Conservation (phyloP, 2,888 invertebrate species). For the Sinelater perroti region DNA sequence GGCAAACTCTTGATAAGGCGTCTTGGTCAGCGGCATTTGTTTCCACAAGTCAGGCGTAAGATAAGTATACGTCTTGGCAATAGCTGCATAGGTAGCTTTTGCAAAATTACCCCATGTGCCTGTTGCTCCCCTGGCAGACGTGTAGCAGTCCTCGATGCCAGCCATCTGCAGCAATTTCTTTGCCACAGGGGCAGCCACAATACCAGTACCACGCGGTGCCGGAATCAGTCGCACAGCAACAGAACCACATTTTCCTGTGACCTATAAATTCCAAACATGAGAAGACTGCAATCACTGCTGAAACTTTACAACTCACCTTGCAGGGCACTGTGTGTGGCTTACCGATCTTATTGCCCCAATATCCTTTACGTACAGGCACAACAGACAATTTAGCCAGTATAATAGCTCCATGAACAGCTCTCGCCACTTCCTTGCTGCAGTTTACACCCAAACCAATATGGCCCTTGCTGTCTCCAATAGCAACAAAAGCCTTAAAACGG, state of each 20-base stretch:
- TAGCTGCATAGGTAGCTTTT: slow-evolving; percentile 98
- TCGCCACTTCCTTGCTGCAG: slow-evolving; percentile 99
- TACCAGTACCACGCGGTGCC: slow-evolving; percentile 99
- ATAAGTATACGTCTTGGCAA: slow-evolving; percentile 98
- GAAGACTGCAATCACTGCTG: slow-evolving; percentile 1
- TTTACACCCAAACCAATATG: slow-evolving; percentile 99
- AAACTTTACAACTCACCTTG: slow-evolving; percentile 73
- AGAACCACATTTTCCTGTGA: slow-evolving; percentile 99
- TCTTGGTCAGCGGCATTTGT: slow-evolving; percentile 90
- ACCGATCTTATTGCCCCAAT: slow-evolving; percentile 99
- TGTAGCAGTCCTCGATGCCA: slow-evolving; percentile 99
- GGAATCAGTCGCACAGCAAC: slow-evolving; percentile 98
- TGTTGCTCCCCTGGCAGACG: slow-evolving; percentile 96
- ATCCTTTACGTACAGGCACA: slow-evolving; percentile 97
- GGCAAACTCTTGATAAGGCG: slow-evolving; percentile 96
- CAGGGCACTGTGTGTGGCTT: slow-evolving; percentile 99
- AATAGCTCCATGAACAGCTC: slow-evolving; percentile 98
- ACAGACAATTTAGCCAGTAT: slow-evolving; percentile 98
- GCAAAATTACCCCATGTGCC: slow-evolving; percentile 99
- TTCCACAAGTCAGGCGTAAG: slow-evolving; percentile 99
- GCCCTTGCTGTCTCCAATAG: slow-evolving; percentile 98
- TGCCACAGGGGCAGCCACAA: slow-evolving; percentile 98
- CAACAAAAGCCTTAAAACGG: slow-evolving; percentile 94
- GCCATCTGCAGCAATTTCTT: slow-evolving; percentile 99
- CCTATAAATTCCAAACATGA: slow-evolving; percentile 66